Conservation (phyloP, 2,888 invertebrate genomes). For the Lumbricus terrestris region DNA sequence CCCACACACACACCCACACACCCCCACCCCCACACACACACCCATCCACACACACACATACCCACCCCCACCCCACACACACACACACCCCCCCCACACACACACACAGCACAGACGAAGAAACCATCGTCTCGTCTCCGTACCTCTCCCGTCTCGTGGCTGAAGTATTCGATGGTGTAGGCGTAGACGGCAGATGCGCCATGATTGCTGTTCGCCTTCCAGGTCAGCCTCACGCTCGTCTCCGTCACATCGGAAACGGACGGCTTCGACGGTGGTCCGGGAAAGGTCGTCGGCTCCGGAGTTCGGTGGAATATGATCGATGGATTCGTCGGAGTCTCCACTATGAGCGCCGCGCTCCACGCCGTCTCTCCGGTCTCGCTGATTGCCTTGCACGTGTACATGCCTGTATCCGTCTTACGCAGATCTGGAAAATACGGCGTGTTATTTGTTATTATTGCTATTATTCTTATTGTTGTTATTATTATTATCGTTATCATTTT, state of each 20-base stretch:
- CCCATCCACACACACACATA: too few species aligned
- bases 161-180: constrained; percentile 46
- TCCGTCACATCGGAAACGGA: constrained; percentile 37
- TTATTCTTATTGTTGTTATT: too few species aligned
- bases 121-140: constrained; percentile 13
- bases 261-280: constrained; percentile 41
- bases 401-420: constrained; percentile 70
- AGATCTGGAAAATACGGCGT: constrained; percentile 64
- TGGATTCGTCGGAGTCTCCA: constrained; percentile 63
- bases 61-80: too few species aligned
- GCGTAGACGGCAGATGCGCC: constrained; percentile 40
- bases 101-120: neutral
- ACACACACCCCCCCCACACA: too few species aligned
- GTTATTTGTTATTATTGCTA: too few species aligned
- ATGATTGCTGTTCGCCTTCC: constrained; percentile 42
- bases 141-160: constrained; percentile 65
- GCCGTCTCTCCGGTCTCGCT: constrained; percentile 76
- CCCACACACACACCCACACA: too few species aligned
- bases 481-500: too few species aligned
- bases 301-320: constrained; percentile 51
- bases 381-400: constrained; percentile 80
- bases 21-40: too few species aligned
- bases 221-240: constrained; percentile 38
- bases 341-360: constrained; percentile 53
- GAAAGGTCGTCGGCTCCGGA: constrained; percentile 43